A percentile compares a stretch with the other conserved stretches of the same genome.
phyloP scores from a whole-genome alignment of 2,888 invertebrate species.

The Itoplectis maculator region DNA sequence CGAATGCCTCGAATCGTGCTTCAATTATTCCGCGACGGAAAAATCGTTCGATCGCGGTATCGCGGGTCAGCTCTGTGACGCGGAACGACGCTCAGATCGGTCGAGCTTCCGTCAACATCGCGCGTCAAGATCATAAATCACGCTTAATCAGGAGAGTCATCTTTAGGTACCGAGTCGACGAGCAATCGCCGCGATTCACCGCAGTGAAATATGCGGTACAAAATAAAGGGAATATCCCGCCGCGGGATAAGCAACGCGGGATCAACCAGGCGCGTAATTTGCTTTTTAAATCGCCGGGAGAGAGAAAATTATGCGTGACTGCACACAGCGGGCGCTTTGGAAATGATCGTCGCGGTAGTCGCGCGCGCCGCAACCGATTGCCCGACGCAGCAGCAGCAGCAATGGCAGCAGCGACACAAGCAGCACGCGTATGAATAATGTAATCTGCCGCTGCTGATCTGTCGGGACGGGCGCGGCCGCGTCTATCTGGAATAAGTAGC shows the following conservation, averaged over 20 bases:
- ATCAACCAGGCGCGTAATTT: constrained; percentile 45
- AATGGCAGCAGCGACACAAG: no score
- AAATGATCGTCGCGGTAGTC: constrained; percentile 45
- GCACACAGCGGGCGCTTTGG: constrained; percentile 34
- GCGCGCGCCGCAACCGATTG: constrained; percentile 36
- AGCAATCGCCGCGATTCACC: constrained; percentile 13
- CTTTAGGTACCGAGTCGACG: constrained; percentile 1
- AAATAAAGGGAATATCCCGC: constrained; percentile 5
- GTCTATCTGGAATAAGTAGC: constrained; percentile 51
- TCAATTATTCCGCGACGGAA: no score
- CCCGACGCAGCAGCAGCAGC: constrained; percentile 31
- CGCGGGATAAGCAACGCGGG: constrained; percentile 41
- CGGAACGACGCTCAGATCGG: background rate
- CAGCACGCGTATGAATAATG: constrained; percentile 58
- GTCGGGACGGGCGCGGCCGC: constrained; percentile 13
- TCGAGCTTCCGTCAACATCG: background rate
- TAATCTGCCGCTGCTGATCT: constrained; percentile 44
- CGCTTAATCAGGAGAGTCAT: constrained; percentile 16
- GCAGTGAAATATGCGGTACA: constrained; percentile 2
- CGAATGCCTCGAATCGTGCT: no score
- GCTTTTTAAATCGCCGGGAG: constrained; percentile 53
- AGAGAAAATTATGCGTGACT: constrained; percentile 49
- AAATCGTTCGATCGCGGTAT: no score
- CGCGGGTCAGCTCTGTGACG: no score
- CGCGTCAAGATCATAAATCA: constrained; percentile 11